phyloP scores from a whole-genome alignment of 1,140 invertebrate genomes.

The Rhynchophorus ferrugineus region DNA sequence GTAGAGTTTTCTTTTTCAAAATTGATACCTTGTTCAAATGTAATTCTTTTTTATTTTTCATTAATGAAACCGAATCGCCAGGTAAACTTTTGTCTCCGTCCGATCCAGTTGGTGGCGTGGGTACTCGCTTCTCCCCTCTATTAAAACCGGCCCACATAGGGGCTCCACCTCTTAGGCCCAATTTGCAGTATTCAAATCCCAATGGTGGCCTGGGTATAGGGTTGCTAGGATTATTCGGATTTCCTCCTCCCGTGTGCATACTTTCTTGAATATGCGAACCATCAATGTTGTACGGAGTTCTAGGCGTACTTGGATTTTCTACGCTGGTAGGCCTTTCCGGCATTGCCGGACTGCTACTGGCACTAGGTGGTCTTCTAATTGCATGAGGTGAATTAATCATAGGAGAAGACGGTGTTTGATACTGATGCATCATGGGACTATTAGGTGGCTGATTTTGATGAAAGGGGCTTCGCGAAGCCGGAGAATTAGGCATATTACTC shows the following conservation, averaged over 20 bases:
- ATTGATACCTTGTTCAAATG: slow-evolving; percentile 51
- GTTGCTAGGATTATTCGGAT: slow-evolving; percentile 44
- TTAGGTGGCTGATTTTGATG: slow-evolving; percentile 45
- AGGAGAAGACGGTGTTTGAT: slow-evolving; percentile 47
- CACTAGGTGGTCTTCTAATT: slow-evolving; percentile 46
- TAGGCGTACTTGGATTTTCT: slow-evolving; percentile 50
- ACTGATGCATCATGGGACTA: slow-evolving; percentile 48
- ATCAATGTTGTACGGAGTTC: slow-evolving; percentile 38
- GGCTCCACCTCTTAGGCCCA: slow-evolving; percentile 61
- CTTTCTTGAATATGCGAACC: slow-evolving; percentile 17
- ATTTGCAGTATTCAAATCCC: slow-evolving; percentile 49
- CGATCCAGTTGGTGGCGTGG: slow-evolving; percentile 25
- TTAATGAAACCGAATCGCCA: background rate
- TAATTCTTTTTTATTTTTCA: slow-evolving; percentile 39
- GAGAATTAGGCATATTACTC: slow-evolving; percentile 54
- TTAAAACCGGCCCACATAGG: slow-evolving; percentile 55
- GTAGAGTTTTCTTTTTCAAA: slow-evolving; percentile 44
- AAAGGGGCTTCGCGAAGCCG: slow-evolving; percentile 55
- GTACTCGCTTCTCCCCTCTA: slow-evolving; percentile 36
- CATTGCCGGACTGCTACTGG: slow-evolving; percentile 48
- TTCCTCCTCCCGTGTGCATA: slow-evolving; percentile 26
- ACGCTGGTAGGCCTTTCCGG: slow-evolving; percentile 50
- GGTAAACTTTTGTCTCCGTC: slow-evolving; percentile 6
- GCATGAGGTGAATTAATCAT: slow-evolving; percentile 51
- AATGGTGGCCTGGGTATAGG: slow-evolving; percentile 45